Evolutionary conservation across 2,888 invertebrate species (phyloP), one percentile per base, ranked within the genome.

Genomic region (Dusona sp.): DNA sequence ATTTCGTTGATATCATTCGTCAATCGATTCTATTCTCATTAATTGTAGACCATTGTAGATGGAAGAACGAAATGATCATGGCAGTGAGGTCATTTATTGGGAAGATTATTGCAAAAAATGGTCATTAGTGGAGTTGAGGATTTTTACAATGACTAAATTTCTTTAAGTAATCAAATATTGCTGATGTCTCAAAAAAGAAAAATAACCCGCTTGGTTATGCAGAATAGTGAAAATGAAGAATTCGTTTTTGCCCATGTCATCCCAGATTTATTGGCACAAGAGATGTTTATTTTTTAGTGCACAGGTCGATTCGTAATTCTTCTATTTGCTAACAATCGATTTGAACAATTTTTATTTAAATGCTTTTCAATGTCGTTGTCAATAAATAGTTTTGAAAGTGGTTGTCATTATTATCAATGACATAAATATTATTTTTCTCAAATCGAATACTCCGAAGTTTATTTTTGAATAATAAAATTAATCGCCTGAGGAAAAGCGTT

Each of bases 401-500:
- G 16, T 45, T 45, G 16, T 45, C 57, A 25, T 25, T 3, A 13
- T 57, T 57, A 25, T 57, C 11, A 57, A 25, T 57, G 25, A 25
- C 57, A 25, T 25, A 3, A 25, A 25, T 25, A 25, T 25, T 13
- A 57, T 57, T 25, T 57, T 61, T 61, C 61, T 25, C 16, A 42
- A 13, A 1, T 16, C 1, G 25, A 61, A 1, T 25, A 57, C 3
- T 3, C 25, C 25, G 61, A 29, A 16, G 13, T 68, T 42, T 29
- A 51, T 68, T 68, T 42, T 38, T 57, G 29, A 68, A 22, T 42
- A 29, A 64, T 68, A 36, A 72, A 83, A 75, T 45, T 25, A 70
- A 70, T 33, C 19, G 65, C 45, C 64, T 42, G 33, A 78, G 64
- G 70, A 83, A 77, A 83, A 72, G 36, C 74, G 67, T 61, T 57